phyloP scores from a whole-genome alignment of 1,140 invertebrate species.

The Brachionus rubens region DNA sequence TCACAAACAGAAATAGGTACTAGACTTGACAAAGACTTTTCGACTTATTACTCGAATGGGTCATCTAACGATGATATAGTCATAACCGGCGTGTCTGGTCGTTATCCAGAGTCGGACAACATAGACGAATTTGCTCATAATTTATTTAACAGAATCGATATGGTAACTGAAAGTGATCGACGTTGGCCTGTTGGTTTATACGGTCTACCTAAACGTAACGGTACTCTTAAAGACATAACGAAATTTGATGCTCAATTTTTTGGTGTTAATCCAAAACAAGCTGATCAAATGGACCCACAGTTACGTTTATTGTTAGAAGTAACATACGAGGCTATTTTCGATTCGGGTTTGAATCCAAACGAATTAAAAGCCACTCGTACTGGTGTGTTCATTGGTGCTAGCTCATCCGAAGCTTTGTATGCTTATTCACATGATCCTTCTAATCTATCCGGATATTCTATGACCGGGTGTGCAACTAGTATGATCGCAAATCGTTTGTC shows the following conservation, averaged over 20 bases:
- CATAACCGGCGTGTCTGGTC: constrained; percentile 81
- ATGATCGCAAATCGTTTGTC: constrained; percentile 96
- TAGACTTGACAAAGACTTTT: no score
- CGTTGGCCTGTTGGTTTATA: constrained; percentile 73
- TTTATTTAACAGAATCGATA: constrained; percentile 77
- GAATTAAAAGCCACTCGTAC: constrained; percentile 77
- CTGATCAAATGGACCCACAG: constrained; percentile 91
- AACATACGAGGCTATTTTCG: constrained; percentile 89
- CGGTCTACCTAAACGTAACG: constrained; percentile 77
- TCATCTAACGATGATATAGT: constrained; percentile 70
- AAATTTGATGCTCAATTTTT: constrained; percentile 90
- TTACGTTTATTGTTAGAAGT: constrained; percentile 81
- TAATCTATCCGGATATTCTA: constrained; percentile 78
- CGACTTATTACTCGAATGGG: no score
- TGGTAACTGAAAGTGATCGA: constrained; percentile 79
- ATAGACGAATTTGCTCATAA: constrained; percentile 83
- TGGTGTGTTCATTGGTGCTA: constrained; percentile 85
- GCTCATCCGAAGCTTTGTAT: constrained; percentile 78
- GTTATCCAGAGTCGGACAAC: constrained; percentile 78
- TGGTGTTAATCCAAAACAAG: constrained; percentile 85
- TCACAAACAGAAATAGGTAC: no score
- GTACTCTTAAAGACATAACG: constrained; percentile 81
- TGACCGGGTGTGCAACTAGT: constrained; percentile 83
- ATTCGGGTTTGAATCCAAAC: constrained; percentile 81
- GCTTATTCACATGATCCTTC: constrained; percentile 66